A percentile compares a stretch with the other conserved stretches of the same genome.
Evolutionary conservation across 2,113 vertebrate species (phyloP).

Genomic region (Puntigrus tetrazona): DNA sequence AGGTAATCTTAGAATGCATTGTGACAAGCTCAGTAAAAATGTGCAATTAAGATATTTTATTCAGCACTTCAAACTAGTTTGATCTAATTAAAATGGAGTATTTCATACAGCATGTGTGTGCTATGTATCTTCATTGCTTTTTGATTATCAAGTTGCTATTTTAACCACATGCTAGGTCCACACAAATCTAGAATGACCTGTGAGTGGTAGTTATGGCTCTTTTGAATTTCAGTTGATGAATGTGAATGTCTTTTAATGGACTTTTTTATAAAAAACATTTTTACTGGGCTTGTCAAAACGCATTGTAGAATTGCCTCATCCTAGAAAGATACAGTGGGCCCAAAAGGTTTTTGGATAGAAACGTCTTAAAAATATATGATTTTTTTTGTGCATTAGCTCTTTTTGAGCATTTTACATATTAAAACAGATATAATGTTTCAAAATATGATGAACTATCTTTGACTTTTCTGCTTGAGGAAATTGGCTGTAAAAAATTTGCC

Average conservation of each 20-base stretch:
- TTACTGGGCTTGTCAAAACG: neutral
- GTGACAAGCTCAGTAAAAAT: neutral
- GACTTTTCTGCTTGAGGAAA: neutral
- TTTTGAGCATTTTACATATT: neutral
- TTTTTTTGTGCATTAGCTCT: neutral
- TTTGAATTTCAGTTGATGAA: neutral
- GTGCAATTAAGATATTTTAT: conserved; percentile 9
- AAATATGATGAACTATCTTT: neutral
- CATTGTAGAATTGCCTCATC: neutral
- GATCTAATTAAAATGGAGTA: neutral
- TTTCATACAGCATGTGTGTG: neutral
- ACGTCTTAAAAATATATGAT: neutral
- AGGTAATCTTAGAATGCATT: neutral
- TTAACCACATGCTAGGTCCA: neutral
- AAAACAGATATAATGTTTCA: neutral
- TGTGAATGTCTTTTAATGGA: neutral
- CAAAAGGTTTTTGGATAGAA: neutral
- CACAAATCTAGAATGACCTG: neutral
- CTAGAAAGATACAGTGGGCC: neutral
- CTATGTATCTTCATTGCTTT: neutral
- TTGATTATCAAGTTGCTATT: neutral
- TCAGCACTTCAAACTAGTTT: neutral
- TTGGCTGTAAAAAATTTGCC: neutral
- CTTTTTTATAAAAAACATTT: neutral
- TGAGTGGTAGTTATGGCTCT: neutral